Percentiles rank a stretch among this genome's conserved stretches.
Evolutionary conservation across 2,113 vertebrate species (phyloP).

Genomic region (Archocentrus centrarchus): DNA sequence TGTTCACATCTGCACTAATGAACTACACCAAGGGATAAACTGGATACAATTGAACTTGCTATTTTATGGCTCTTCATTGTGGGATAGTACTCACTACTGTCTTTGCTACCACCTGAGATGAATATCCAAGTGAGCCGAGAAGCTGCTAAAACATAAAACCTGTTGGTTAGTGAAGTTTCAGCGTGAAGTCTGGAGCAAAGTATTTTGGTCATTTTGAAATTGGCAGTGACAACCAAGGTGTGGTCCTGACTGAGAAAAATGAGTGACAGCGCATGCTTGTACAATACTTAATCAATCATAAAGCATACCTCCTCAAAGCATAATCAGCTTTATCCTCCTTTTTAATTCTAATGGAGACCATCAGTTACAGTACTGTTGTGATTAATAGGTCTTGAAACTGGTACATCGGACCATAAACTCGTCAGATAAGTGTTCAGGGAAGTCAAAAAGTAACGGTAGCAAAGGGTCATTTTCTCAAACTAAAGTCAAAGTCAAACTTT

Average conservation of each 20-base stretch:
- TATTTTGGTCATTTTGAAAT: slow-evolving; percentile 1
- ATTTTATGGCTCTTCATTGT: not conserved
- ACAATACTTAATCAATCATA: not conserved
- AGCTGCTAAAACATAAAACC: not conserved
- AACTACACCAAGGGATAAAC: not conserved
- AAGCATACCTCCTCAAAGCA: not conserved
- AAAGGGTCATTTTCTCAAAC: not conserved
- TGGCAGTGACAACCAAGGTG: not conserved
- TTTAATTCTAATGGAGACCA: not conserved
- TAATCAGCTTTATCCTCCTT: not conserved
- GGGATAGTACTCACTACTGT: not conserved
- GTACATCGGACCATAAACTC: not conserved
- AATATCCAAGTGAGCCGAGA: not conserved
- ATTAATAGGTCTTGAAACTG: not conserved
- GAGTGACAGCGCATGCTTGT: not conserved
- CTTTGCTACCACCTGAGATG: not conserved
- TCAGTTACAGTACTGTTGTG: not conserved
- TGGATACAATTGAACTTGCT: not conserved
- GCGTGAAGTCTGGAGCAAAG: not conserved
- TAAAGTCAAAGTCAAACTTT: too few species aligned
- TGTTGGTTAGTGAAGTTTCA: too few species aligned
- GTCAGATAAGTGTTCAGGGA: not conserved
- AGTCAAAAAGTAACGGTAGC: not conserved
- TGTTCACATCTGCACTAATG: not conserved
- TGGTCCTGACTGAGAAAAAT: not conserved